These are phyloP conservation scores for Torymus auratus DNA, from an alignment of 2,888 invertebrate species.

Conservation along the genomic window DNA sequence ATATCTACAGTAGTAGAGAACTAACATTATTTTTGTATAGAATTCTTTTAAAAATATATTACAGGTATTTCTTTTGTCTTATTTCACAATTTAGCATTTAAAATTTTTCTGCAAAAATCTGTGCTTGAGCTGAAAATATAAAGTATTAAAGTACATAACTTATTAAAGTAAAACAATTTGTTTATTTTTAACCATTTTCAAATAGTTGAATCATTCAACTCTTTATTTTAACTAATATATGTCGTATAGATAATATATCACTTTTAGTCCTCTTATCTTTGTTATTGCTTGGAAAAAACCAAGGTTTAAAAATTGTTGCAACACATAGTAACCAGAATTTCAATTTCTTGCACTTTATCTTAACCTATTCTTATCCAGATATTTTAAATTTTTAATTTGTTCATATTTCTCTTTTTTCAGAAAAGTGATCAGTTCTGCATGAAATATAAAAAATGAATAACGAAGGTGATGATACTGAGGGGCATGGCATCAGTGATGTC, in stretches of 20 bases:
- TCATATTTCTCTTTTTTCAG: conserved; percentile 55
- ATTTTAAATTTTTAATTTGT: not conserved
- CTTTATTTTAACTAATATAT: no score
- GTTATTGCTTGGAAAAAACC: conserved; percentile 25
- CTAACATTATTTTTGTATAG: no score
- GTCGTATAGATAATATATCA: conserved; percentile 3
- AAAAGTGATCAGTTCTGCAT: conserved; percentile 48
- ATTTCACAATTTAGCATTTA: no score
- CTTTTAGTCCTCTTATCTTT: conserved; percentile 13
- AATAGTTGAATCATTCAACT: not conserved
- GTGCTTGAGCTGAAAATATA: no score
- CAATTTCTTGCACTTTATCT: no score
- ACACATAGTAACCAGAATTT: not conserved
- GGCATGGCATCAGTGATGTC: conserved; percentile 71
- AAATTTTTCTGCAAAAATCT: no score
- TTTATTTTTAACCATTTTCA: not conserved
- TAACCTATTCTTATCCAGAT: no score
- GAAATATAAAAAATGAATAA: conserved; percentile 68
- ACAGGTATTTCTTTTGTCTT: no score
- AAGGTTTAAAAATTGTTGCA: conserved; percentile 5
- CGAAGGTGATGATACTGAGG: conserved; percentile 66
- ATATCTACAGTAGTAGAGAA: no score
- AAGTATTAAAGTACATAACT: no score
- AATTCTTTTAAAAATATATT: no score
- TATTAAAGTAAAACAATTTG: not conserved